Evolutionary conservation across 2,888 invertebrate genomes (phyloP).

Genomic region (Drosophila lutescens): DNA sequence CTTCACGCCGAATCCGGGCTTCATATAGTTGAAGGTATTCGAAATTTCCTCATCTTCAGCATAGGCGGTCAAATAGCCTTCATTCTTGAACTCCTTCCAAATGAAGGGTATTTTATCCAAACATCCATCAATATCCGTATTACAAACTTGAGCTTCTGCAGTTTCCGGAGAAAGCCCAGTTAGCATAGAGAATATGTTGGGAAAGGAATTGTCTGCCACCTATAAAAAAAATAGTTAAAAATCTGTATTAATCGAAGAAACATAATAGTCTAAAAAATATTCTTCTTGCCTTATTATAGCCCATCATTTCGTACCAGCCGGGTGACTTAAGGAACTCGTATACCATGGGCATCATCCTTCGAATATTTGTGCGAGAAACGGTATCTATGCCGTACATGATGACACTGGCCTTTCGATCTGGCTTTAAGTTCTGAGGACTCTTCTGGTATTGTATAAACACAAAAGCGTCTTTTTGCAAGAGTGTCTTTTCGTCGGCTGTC

Average conservation of each 20-base stretch:
- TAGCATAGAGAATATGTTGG: conserved; percentile 92
- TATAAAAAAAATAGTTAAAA: conserved; percentile 71
- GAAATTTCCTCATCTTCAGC: conserved; percentile 88
- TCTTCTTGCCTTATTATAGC: conserved; percentile 87
- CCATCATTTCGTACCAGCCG: conserved; percentile 88
- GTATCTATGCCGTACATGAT: conserved; percentile 92
- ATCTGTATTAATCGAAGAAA: too few species aligned
- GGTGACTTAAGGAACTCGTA: conserved; percentile 87
- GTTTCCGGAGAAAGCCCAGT: conserved; percentile 87
- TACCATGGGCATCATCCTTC: conserved; percentile 90
- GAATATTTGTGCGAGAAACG: conserved; percentile 91
- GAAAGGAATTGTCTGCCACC: conserved; percentile 94
- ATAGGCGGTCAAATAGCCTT: conserved; percentile 90
- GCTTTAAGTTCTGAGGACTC: not conserved
- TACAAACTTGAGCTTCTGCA: conserved; percentile 84
- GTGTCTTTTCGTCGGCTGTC: conserved; percentile 79
- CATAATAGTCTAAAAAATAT: too few species aligned
- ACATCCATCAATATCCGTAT: conserved; percentile 85
- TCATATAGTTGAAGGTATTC: conserved; percentile 87
- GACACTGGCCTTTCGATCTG: conserved; percentile 85
- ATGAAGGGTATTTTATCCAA: conserved; percentile 89
- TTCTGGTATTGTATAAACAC: conserved; percentile 85
- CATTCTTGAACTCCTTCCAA: conserved; percentile 89
- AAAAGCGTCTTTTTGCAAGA: conserved; percentile 84
- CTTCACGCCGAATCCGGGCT: conserved; percentile 88